Conservation (phyloP, 2,888 invertebrate species). For the Lypha dubia region DNA sequence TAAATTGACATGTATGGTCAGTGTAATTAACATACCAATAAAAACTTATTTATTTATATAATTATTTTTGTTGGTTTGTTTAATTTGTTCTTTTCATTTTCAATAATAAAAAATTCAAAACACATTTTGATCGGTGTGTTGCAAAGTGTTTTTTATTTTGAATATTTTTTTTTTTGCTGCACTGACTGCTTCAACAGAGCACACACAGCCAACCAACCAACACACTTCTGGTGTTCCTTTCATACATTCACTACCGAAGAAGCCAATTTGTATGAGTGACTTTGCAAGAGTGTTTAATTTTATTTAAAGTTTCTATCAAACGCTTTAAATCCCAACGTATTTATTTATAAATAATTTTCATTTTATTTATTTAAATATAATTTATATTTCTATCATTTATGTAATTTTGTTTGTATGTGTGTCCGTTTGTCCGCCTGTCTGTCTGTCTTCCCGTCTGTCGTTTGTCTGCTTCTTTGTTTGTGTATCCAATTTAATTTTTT, state of each 20-base stretch:
- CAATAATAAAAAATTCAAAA: slow-evolving; percentile 50
- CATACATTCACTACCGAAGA: slow-evolving; percentile 25
- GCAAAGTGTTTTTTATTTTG: no score
- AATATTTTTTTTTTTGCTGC: no score
- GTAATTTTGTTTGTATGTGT: slow-evolving; percentile 2
- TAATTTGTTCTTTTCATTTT: slow-evolving; percentile 26
- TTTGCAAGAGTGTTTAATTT: slow-evolving; percentile 22
- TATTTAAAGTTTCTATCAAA: not conserved
- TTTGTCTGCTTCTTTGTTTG: slow-evolving; percentile 6
- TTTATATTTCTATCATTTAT: slow-evolving; percentile 14
- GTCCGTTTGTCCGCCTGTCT: not conserved
- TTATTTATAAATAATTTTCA: slow-evolving; percentile 50
- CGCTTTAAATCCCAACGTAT: slow-evolving; percentile 12
- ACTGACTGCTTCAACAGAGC: no score
- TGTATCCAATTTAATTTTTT: slow-evolving; percentile 19
- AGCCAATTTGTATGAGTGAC: slow-evolving; percentile 41
- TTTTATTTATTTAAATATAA: slow-evolving; percentile 43
- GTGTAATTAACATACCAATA: slow-evolving; percentile 62
- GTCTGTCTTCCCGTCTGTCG: slow-evolving; percentile 3
- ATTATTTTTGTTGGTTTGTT: not conserved
- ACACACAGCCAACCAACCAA: no score
- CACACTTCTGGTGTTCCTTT: not conserved
- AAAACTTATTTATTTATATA: slow-evolving; percentile 33
- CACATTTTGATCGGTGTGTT: slow-evolving; percentile 31
- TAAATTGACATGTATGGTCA: slow-evolving; percentile 61